Conservation (phyloP, 1,140 invertebrate genomes). For the Leptopilina clavipes region DNA sequence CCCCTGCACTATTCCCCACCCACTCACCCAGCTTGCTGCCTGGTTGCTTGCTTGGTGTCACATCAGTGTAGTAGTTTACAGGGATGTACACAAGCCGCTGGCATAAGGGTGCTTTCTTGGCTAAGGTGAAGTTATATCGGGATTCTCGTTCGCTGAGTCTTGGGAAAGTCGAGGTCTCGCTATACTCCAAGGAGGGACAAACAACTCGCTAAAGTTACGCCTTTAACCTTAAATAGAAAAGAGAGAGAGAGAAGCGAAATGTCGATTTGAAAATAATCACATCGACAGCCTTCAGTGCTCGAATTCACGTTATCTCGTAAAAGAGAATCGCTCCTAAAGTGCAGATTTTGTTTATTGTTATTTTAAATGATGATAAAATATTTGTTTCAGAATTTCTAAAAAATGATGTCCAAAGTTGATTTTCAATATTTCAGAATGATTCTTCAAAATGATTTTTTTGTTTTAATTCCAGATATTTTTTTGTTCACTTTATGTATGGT, state of each 20-base stretch:
- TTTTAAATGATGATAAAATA: too few relatives aligned
- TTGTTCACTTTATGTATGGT: background rate
- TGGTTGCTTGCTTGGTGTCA: slow-evolving; percentile 66
- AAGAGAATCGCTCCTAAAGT: too few relatives aligned
- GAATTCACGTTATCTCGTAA: background rate
- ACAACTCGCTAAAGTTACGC: slow-evolving; percentile 27
- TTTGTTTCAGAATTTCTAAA: too few relatives aligned
- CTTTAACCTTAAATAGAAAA: background rate
- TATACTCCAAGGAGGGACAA: background rate
- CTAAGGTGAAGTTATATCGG: slow-evolving; percentile 33
- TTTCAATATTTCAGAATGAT: too few relatives aligned
- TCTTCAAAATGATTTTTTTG: too few relatives aligned
- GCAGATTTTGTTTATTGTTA: too few relatives aligned
- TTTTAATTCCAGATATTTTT: too few relatives aligned
- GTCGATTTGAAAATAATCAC: slow-evolving; percentile 25
- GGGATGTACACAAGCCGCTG: slow-evolving; percentile 54
- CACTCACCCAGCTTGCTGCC: slow-evolving; percentile 52
- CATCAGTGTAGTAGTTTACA: slow-evolving; percentile 71
- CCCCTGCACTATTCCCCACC: slow-evolving; percentile 43
- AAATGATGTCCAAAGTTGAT: too few relatives aligned
- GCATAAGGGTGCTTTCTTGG: slow-evolving; percentile 53
- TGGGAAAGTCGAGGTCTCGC: slow-evolving; percentile 13
- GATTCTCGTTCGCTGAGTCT: slow-evolving; percentile 33
- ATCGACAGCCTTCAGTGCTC: background rate
- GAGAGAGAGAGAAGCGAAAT: background rate